A percentile compares a stretch with the other conserved stretches of the same genome.
Conservation (phyloP, 2,113 vertebrate species). For the Centropus unirufus region DNA sequence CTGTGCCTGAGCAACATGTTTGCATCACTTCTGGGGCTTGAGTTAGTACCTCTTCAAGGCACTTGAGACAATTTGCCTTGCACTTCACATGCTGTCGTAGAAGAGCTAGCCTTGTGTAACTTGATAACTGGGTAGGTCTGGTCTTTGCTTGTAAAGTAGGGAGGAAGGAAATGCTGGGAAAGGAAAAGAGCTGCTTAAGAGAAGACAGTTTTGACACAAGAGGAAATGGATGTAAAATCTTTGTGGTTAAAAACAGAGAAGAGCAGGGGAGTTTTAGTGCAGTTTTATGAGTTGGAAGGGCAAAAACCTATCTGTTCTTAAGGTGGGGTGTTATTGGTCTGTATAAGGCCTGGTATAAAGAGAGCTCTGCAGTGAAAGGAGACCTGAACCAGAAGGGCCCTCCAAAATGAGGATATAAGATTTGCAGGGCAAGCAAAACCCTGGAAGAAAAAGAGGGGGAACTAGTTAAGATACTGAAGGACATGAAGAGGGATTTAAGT, state of each 20-base stretch:
- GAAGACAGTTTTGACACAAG: neutral
- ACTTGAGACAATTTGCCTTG: conserved; percentile 50
- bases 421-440: neutral
- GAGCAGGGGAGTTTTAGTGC: neutral
- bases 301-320: neutral
- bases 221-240: neutral
- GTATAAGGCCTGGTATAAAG: neutral
- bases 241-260: neutral
- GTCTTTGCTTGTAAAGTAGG: neutral
- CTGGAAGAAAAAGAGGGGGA: neutral
- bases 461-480: neutral
- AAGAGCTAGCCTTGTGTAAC: neutral
- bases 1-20: neutral
- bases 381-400: neutral
- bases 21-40: neutral
- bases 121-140: neutral
- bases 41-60: conserved; percentile 35
- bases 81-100: neutral
- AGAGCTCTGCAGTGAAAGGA: neutral
- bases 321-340: neutral
- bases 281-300: neutral
- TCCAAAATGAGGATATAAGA: neutral
- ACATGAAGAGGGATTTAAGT: neutral
- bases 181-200: neutral
- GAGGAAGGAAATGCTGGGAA: neutral